Evolutionary conservation across 2,797 vertebrate species (phyloP).

Genomic region (Mareca strepera): DNA sequence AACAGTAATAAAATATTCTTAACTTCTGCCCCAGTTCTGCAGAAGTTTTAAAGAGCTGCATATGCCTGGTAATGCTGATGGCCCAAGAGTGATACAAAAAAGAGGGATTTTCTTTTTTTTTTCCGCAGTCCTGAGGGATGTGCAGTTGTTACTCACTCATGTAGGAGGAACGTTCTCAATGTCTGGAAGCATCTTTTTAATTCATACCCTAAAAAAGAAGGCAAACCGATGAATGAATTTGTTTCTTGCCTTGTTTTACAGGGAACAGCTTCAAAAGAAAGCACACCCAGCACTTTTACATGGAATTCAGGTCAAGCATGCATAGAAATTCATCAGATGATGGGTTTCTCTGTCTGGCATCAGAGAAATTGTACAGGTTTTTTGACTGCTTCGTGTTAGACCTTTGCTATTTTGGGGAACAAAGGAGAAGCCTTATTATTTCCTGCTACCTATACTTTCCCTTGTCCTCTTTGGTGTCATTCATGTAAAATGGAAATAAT

Average conservation of each 20-base stretch:
- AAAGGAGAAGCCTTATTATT: not conserved
- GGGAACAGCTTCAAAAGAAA: not conserved
- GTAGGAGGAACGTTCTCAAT: not conserved
- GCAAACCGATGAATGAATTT: not conserved
- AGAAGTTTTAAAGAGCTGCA: not conserved
- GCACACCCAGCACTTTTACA: not conserved
- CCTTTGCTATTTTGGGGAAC: not conserved
- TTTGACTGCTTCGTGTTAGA: not conserved
- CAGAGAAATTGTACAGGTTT: not conserved
- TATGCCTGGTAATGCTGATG: not conserved
- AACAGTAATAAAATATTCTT: not conserved
- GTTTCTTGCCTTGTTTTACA: not conserved
- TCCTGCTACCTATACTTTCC: not conserved
- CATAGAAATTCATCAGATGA: not conserved
- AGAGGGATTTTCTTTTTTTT: not conserved
- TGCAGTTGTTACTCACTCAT: not conserved
- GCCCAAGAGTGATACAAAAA: not conserved
- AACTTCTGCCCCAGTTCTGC: not conserved
- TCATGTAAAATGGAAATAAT: not conserved
- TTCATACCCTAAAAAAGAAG: not conserved
- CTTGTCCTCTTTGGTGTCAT: not conserved
- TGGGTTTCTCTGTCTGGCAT: not conserved
- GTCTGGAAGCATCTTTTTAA: not conserved
- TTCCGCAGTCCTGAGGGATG: not conserved
- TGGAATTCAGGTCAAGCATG: conserved; percentile 2